These are phyloP conservation scores for Florisuga fusca DNA, from an alignment of 2,797 vertebrate genomes.

Conservation along the genomic window DNA sequence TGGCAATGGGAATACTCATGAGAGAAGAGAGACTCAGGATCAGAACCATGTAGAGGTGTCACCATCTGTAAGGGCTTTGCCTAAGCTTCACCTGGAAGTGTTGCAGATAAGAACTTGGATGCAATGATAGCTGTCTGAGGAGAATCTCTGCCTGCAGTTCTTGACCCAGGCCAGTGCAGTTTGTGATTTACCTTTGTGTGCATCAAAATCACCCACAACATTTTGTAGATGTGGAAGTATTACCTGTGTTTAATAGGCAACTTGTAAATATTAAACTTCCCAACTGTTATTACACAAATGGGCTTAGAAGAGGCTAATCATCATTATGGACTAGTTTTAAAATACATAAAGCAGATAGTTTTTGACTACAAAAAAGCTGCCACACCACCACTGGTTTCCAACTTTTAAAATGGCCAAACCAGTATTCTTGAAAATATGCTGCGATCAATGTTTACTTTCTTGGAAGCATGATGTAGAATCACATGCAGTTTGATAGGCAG, in stretches of 20 bases:
- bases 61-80: neutral
- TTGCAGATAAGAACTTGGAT: neutral
- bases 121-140: neutral
- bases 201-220: neutral
- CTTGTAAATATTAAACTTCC: neutral
- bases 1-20: neutral
- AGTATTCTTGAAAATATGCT: neutral
- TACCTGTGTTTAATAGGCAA: neutral
- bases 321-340: neutral
- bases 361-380: neutral
- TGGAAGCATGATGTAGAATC: slow-evolving; percentile 2
- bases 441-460: slow-evolving; percentile 1
- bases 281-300: neutral
- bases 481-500: neutral
- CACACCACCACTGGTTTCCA: neutral
- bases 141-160: neutral
- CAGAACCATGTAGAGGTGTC: neutral
- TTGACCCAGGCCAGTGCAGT: neutral
- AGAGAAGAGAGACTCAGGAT: neutral
- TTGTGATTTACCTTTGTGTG: neutral
- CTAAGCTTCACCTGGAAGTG: neutral
- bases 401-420: slow-evolving; percentile 3
- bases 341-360: neutral
- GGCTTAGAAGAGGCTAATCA: neutral
- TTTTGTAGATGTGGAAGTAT: neutral